Base-by-base conservation (phyloP, 2,888 invertebrate species). In the Synergus gifuensis region DNA sequence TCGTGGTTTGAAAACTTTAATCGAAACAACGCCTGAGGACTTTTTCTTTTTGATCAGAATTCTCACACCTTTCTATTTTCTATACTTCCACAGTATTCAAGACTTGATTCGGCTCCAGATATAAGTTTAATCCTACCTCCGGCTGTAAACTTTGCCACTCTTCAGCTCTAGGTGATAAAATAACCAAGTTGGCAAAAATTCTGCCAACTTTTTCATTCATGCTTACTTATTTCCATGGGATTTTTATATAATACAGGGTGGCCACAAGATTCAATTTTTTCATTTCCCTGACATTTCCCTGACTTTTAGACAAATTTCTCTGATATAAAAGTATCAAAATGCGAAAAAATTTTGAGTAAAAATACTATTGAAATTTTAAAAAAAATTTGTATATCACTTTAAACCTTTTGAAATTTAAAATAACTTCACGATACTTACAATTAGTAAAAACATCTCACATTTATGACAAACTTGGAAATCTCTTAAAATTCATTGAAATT, bases 121-220 rank as follows among this genome's bases (percentile, higher is more conserved):
- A 69, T 69, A 69, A 69, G 69, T 69, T 69, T 69, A 69, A 69
- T 36, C 69, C 69, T 28, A 69, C 49, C 69, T 69, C 69, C 28
- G 69, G 49, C 49, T 4, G 28, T 69, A 69, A 49, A 69, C 69
- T 69, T 69, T 69, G 28, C 49, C 69, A 28, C 69, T 44, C 28
- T 49, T 69, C 5, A 28, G 69, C 49, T 28, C 69, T 28, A 69
- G 69, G 69, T 69, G 69, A 69, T 69, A 36, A 69, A 49, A 69
- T 49, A 28, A 49, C 46, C 69, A 69, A n/a, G 69, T 49, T n/a
- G 49, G 69, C 69, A 69, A 69, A 69, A 49, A 36, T 49, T 16
- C 49, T 49, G 49, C 69, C 28, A 46, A 69, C 28, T 69, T 69
- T 46, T 28, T 28, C 69, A 69, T 49, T 49, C 69, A 69, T 36